Evolutionary conservation across 2,113 vertebrate species (phyloP), one percentile per base, ranked within the genome.

Genomic region (Oreochromis tanganicae): DNA sequence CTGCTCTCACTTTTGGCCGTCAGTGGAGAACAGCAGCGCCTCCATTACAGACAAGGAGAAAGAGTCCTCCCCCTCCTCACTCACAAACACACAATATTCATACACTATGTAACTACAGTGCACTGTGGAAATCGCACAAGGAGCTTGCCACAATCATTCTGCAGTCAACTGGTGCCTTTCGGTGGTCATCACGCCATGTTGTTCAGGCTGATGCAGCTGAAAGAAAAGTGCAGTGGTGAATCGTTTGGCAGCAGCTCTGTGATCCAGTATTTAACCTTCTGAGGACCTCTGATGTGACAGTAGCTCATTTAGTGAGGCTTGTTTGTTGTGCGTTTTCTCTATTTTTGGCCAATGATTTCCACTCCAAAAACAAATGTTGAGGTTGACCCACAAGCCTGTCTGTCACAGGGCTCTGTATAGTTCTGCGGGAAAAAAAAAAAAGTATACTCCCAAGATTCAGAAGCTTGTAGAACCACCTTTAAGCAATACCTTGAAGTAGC

Each of bases 21-120:
- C 91, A 71, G 46, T 78, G 80, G 87, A 92, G 91, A 92, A 83
- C 86, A 90, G 85, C 87, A 89, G 83, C 90, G 85, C 88, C 86
- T 91, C 90, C 89, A 90, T 91, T 91, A 86, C 89, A 91, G 29
- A 79, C 50, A 90, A 82, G 86, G 41, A 89, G 87, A 90, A 90
- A 3, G 82, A 85, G 19, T 80, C 84, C 59, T 86, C 87, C 91
- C 85, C 93, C 87, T 84, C 89, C 36, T 73, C 41, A 14, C 87
- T 75, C 52, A 83, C 43, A 66, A 66, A 61, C 73, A 13, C 73
- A 78, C 16, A 32, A 32, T 16, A 50, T 10, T 27, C 48, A 71
- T 80, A 61, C 84, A 5, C 57, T n/a, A 34, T 68, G n/a, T 13
- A 81, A 43, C 79, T 52, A 80, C 86, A 81, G 84, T 19, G 61